These are phyloP conservation scores for Gastracanthus pulcherrimus DNA, from an alignment of 2,888 invertebrate species.

Conservation along the genomic window DNA sequence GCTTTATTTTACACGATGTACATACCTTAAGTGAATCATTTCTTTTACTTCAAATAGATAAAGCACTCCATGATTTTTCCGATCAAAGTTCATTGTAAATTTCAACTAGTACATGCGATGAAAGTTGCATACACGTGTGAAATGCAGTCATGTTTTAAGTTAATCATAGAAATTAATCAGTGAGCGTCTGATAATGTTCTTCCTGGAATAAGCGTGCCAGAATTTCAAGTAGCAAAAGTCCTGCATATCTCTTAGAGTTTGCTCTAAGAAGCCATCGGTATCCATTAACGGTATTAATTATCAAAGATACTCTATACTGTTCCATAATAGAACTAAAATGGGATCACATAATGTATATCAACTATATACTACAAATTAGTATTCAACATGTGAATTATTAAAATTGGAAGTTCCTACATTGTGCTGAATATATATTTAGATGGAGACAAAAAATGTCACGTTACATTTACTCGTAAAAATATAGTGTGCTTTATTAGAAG, in stretches of 20 bases:
- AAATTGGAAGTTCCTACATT: too few species aligned
- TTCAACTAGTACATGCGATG: not conserved
- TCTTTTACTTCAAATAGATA: not conserved
- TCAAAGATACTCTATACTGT: not conserved
- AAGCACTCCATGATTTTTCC: not conserved
- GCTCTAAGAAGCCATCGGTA: slow-evolving; percentile 4
- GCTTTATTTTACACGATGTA: not conserved
- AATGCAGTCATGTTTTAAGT: not conserved
- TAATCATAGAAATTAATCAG: slow-evolving; percentile 31
- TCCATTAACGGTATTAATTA: slow-evolving; percentile 50
- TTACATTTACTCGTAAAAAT: too few species aligned
- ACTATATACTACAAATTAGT: not conserved
- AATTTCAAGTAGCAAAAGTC: not conserved
- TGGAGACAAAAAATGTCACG: too few species aligned
- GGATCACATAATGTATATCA: not conserved
- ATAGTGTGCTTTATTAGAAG: too few species aligned
- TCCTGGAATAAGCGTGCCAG: slow-evolving; percentile 39
- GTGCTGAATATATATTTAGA: too few species aligned
- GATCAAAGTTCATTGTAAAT: slow-evolving; percentile 1
- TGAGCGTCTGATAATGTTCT: slow-evolving; percentile 6
- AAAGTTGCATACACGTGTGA: slow-evolving; percentile 10
- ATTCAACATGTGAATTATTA: too few species aligned
- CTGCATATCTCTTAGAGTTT: not conserved
- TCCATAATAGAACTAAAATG: not conserved
- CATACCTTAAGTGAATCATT: not conserved